phyloP scores from a whole-genome alignment of 35 echinoderm and acorn worm species.

The Acanthaster planci region DNA sequence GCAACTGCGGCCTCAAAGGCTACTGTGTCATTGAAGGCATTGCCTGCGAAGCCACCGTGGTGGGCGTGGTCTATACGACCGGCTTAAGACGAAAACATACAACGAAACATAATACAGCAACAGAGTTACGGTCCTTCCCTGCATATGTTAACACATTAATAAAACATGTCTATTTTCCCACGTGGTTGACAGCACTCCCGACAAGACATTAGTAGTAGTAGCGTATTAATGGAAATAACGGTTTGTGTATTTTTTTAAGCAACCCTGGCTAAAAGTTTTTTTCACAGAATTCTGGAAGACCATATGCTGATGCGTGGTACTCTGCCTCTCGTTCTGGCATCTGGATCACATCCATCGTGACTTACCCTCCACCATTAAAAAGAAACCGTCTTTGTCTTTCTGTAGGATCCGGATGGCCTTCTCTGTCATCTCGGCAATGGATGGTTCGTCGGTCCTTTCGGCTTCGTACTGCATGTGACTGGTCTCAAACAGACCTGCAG shows the following conservation, averaged over 20 bases:
- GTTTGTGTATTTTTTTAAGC: too few relatives aligned
- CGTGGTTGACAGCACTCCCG: too few relatives aligned
- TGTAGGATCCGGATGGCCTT: constrained; percentile 74
- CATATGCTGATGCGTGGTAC: background rate
- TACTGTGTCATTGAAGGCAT: constrained; percentile 62
- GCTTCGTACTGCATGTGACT: constrained; percentile 75
- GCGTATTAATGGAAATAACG: too few relatives aligned
- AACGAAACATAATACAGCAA: background rate
- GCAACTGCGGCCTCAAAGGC: constrained; percentile 69
- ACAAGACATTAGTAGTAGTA: too few relatives aligned
- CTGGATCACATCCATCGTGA: background rate
- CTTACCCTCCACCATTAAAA: constrained; percentile 82
- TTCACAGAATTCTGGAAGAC: too few relatives aligned
- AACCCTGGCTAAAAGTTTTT: too few relatives aligned
- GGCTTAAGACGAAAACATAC: constrained; percentile 26
- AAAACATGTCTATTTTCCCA: too few relatives aligned
- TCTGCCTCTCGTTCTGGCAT: background rate
- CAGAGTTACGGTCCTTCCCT: too few relatives aligned
- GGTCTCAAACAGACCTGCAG: constrained; percentile 71
- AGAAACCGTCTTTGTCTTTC: constrained; percentile 76
- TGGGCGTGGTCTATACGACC: constrained; percentile 75
- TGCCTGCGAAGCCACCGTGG: constrained; percentile 50
- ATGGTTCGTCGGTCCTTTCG: constrained; percentile 41
- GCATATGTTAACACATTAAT: too few relatives aligned
- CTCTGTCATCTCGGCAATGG: constrained; percentile 62